These are phyloP conservation scores for Sinodicranocentrus sp. DNA, from an alignment of 2,888 invertebrate species.

Conservation along the genomic window DNA sequence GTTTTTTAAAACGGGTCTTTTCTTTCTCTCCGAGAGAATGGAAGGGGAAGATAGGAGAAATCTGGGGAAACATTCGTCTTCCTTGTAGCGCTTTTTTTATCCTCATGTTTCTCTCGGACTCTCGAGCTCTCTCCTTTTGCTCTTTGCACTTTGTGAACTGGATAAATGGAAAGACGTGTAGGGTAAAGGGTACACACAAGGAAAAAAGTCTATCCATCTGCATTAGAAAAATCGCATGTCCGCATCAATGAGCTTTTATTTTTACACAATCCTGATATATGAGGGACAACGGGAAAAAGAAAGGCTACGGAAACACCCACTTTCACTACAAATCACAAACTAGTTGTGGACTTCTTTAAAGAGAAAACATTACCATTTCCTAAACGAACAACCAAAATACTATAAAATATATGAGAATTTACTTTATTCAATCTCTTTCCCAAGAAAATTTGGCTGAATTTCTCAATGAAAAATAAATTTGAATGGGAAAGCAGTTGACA, in stretches of 20 bases:
- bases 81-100: conserved; percentile 1
- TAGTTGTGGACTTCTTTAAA: too few species aligned
- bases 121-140: neutral
- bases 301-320: too few species aligned
- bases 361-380: too few species aligned
- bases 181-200: too few species aligned
- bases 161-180: neutral
- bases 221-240: conserved; percentile 71
- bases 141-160: conserved; percentile 12
- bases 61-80: conserved; percentile 18
- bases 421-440: too few species aligned
- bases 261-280: conserved; percentile 74
- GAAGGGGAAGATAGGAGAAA: neutral
- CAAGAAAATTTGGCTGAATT: too few species aligned
- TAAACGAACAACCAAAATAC: too few species aligned
- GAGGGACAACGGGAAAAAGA: conserved; percentile 21
- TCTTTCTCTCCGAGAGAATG: neutral
- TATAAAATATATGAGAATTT: too few species aligned
- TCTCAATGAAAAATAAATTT: too few species aligned
- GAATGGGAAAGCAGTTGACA: too few species aligned
- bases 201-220: conserved; percentile 71
- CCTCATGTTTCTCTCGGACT: neutral
- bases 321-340: too few species aligned
- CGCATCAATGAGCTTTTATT: conserved; percentile 73
- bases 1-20: neutral